Percentiles rank a stretch among this genome's conserved stretches.
These are phyloP conservation scores for Apotomis capreana DNA, from an alignment of 2,888 invertebrate genomes.

Conservation along the genomic window DNA sequence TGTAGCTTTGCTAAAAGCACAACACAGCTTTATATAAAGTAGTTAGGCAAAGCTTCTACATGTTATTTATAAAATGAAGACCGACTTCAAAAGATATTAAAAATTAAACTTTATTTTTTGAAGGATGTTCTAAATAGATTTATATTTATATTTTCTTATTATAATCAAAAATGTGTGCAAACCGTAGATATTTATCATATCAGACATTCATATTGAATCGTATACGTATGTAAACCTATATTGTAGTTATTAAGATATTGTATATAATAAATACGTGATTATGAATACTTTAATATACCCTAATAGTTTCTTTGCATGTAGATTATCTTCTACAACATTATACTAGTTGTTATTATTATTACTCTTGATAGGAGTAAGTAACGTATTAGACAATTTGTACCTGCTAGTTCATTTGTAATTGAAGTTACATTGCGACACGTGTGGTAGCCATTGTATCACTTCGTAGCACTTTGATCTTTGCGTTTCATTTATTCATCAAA, in stretches of 20 bases:
- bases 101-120: background rate
- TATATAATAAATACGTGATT: background rate
- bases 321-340: background rate
- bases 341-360: background rate
- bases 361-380: too few species aligned
- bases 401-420: background rate
- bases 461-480: too few species aligned
- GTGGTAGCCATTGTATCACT: background rate
- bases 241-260: background rate
- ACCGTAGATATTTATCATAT: too few species aligned
- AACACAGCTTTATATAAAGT: constrained; percentile 53
- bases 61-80: constrained; percentile 25
- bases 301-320: background rate
- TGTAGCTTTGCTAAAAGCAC: constrained; percentile 45
- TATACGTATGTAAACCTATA: background rate
- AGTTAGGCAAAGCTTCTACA: constrained; percentile 52
- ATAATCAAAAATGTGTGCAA: too few species aligned
- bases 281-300: background rate
- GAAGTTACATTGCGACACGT: background rate
- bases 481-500: too few species aligned
- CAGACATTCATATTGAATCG: too few species aligned
- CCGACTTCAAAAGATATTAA: background rate
- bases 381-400: too few species aligned
- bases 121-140: background rate
- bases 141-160: background rate